These are phyloP conservation scores for Sycophila sp. DNA, from an alignment of 1,140 invertebrate genomes.

Conservation along the genomic window DNA sequence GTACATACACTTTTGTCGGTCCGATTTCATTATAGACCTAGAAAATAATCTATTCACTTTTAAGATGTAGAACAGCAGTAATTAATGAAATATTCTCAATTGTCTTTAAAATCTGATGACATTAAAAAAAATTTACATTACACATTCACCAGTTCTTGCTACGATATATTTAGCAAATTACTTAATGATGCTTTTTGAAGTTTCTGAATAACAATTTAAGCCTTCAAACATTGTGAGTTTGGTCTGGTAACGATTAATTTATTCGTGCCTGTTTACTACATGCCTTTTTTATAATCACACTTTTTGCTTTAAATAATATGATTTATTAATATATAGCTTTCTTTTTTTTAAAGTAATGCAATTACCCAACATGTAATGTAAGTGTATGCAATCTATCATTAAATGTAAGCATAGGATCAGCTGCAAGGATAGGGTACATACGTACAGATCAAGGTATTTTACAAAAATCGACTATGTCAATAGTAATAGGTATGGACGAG, in stretches of 20 bases:
- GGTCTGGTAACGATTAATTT: constrained; percentile 36
- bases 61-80: constrained; percentile 24
- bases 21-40: constrained; percentile 23
- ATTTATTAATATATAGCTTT: background rate
- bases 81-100: constrained; percentile 1
- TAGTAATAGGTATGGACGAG: constrained; percentile 33
- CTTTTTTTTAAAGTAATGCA: constrained; percentile 5
- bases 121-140: constrained; percentile 17
- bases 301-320: constrained; percentile 6
- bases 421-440: background rate
- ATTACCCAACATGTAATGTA: constrained; percentile 1
- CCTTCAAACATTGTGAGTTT: constrained; percentile 20
- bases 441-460: constrained; percentile 23
- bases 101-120: background rate
- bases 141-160: constrained; percentile 6
- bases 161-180: constrained; percentile 9
- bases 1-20: constrained; percentile 51
- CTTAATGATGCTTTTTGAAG: background rate
- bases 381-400: constrained; percentile 27
- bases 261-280: constrained; percentile 29
- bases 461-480: constrained; percentile 32
- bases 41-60: constrained; percentile 23
- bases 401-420: constrained; percentile 13
- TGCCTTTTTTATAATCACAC: constrained; percentile 12
- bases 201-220: constrained; percentile 18